Base-by-base conservation (phyloP, 1,140 invertebrate species). In the Maniola jurtina region DNA sequence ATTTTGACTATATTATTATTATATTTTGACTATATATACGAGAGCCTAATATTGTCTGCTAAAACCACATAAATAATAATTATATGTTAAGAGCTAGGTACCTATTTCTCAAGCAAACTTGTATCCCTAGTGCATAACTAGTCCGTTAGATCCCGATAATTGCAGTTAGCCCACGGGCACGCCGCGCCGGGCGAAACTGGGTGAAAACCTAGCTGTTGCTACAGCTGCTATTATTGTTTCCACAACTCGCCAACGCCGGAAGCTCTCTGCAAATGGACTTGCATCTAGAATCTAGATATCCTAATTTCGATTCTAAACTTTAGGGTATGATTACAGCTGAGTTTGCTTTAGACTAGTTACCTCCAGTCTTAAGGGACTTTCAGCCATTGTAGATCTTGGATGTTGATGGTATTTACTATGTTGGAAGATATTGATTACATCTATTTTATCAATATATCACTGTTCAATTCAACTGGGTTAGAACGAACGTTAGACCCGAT, bases 141-240 rank as follows among this genome's bases (percentile, higher is more conserved):
- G 40, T 42, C 58, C 65, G 59, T 67, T 62, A 57, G 61, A 67
- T 67, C 59, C 54, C 55, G 56, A 67, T 67, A 57, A 61, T 62
- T 59, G 38, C 60, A 67, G 45, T 57, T 67, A 62, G 52, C 65
- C 54, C 40, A 50, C 59, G 60, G 65, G 65, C 65, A 62, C 47
- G 61, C 36, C 38, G 25, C 25, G 25, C 25, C 25, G 36, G 25
- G 52, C 16, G 52, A 55, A 55, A 55, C 50, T 67, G 42, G 59
- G 36, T 54, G 59, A 67, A 67, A 67, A 67, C 60, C 54, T 67
- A 67, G 65, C 65, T 67, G 60, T 67, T 62, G 47, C 65, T 62
- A 54, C 65, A 67, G 60, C 65, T 67, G 65, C 52, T 67, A 67
- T 67, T 67, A 67, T 67, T 67, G 65, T 62, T 48, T 54, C 60